Percentiles rank a stretch among this genome's conserved stretches.
These are phyloP conservation scores for Melanophora roralis DNA, from an alignment of 2,888 invertebrate genomes.

Conservation along the genomic window DNA sequence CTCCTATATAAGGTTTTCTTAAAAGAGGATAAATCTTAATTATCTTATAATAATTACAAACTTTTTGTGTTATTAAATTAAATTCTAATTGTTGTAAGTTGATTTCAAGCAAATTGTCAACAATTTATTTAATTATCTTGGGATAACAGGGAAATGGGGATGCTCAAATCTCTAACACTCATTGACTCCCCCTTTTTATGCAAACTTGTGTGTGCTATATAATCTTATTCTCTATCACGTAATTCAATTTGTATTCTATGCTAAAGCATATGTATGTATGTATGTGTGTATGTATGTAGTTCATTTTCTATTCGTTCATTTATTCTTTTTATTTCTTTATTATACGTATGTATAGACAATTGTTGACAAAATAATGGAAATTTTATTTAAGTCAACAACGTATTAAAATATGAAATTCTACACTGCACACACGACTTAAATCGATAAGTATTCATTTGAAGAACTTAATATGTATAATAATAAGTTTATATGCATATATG, in stretches of 20 bases:
- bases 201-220: neutral
- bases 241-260: conserved; percentile 41
- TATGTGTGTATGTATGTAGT: neutral
- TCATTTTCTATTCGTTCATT: neutral
- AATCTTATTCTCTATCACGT: conserved; percentile 29
- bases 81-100: neutral
- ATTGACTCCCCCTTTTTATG: no score
- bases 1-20: neutral
- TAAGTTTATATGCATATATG: conserved; percentile 45
- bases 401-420: conserved; percentile 60
- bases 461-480: conserved; percentile 57
- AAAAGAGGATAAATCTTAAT: no score
- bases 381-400: conserved; percentile 55
- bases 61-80: neutral
- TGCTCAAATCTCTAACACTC: neutral
- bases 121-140: neutral
- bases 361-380: conserved; percentile 49
- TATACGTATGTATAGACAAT: conserved; percentile 22
- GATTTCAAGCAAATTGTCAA: neutral
- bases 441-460: conserved; percentile 57
- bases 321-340: neutral
- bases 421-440: conserved; percentile 42
- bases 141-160: neutral
- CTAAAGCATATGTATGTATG: neutral
- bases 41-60: neutral